These are phyloP conservation scores for Hylaeus volcanicus DNA, from an alignment of 1,140 invertebrate species.

Conservation along the genomic window DNA sequence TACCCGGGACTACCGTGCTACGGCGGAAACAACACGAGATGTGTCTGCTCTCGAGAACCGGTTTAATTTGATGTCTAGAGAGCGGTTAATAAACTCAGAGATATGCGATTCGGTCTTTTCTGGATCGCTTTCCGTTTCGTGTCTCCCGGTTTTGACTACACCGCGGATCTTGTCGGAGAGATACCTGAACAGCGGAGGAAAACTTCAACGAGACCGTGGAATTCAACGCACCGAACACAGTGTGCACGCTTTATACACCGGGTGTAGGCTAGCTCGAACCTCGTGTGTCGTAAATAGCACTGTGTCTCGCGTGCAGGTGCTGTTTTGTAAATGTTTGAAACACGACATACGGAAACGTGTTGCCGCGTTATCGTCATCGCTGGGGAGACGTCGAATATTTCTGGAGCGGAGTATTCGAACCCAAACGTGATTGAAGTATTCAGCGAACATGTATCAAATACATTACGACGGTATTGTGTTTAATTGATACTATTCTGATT, in stretches of 20 bases:
- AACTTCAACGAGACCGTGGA: not conserved
- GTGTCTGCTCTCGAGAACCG: constrained; percentile 38
- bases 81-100: constrained; percentile 46
- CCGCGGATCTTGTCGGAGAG: not conserved
- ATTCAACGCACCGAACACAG: not conserved
- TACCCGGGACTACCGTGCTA: constrained; percentile 26
- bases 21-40: constrained; percentile 28
- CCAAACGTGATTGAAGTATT: not conserved
- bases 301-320: too few species aligned
- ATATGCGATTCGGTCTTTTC: constrained; percentile 13
- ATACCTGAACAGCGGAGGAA: not conserved
- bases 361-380: too few species aligned
- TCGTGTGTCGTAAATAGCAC: too few species aligned
- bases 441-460: too few species aligned
- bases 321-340: too few species aligned
- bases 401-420: too few species aligned
- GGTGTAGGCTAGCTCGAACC: too few species aligned
- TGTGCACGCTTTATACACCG: not conserved
- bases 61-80: constrained; percentile 54
- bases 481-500: too few species aligned
- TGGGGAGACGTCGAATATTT: too few species aligned
- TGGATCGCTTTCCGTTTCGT: constrained; percentile 15
- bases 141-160: not conserved
- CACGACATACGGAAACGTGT: too few species aligned
- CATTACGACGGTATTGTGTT: too few species aligned